Conservation (phyloP, 1,140 invertebrate genomes). For the Wasmannia auropunctata region DNA sequence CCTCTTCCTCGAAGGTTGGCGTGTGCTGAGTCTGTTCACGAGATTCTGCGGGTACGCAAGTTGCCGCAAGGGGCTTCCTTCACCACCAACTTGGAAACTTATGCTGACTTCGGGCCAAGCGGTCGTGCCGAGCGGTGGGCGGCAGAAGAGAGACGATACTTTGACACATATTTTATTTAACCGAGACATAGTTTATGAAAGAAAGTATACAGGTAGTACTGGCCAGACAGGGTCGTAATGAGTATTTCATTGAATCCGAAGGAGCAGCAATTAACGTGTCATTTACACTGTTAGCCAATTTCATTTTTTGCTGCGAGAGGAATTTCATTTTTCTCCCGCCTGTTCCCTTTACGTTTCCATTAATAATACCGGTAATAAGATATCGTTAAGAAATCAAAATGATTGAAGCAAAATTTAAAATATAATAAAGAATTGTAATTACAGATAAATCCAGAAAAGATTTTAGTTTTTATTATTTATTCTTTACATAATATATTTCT, state of each 20-base stretch:
- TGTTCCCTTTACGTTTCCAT: background rate
- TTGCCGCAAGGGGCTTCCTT: conserved; percentile 69
- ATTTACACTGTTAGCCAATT: background rate
- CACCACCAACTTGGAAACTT: conserved; percentile 73
- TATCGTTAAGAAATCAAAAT: background rate
- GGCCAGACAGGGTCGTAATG: background rate
- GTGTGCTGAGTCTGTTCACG: conserved; percentile 58
- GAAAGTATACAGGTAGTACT: background rate
- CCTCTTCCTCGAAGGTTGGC: background rate
- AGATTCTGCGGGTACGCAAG: conserved; percentile 70
- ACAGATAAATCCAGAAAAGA: background rate
- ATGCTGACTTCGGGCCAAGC: conserved; percentile 49
- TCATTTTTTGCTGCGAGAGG: background rate
- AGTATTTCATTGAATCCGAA: conserved; percentile 21
- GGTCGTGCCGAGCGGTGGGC: background rate
- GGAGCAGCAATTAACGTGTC: conserved; percentile 8
- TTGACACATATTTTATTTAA: conserved; percentile 77
- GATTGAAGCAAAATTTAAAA: background rate
- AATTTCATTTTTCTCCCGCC: background rate
- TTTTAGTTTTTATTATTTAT: background rate
- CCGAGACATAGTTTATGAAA: background rate
- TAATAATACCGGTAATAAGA: background rate
- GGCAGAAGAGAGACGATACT: conserved; percentile 59
- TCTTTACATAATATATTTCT: background rate
- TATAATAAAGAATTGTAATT: background rate